phyloP scores from a whole-genome alignment of 2,888 invertebrate genomes.

The Lampropteryx suffumata region DNA sequence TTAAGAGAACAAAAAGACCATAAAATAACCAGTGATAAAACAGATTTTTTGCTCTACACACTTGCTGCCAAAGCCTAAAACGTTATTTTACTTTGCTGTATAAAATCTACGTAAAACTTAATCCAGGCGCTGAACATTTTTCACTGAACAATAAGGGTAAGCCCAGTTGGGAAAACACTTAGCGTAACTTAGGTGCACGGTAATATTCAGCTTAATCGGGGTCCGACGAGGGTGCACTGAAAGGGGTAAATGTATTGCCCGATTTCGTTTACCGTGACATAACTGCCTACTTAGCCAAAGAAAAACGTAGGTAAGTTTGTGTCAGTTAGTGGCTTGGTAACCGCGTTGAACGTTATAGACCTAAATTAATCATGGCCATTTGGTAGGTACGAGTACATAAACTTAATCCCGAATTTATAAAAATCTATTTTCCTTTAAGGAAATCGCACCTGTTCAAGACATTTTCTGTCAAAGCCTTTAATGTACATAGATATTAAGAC shows the following conservation, averaged over 20 bases:
- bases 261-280: constrained; percentile 16
- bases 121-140: constrained; percentile 23
- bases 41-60: background rate
- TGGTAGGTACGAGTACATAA: no score
- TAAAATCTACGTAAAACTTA: constrained; percentile 10
- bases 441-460: background rate
- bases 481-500: constrained; percentile 9
- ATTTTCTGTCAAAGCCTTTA: constrained; percentile 1
- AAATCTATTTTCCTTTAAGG: no score
- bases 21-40: background rate
- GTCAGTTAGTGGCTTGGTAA: no score
- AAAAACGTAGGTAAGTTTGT: background rate
- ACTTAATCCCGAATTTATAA: no score
- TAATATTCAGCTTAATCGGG: constrained; percentile 24
- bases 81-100: constrained; percentile 11
- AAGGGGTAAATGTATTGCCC: constrained; percentile 29
- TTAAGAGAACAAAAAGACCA: no score
- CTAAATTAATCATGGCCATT: no score
- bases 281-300: background rate
- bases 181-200: constrained; percentile 30
- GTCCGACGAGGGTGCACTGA: constrained; percentile 29
- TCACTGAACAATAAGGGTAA: constrained; percentile 27
- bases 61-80: constrained; percentile 10
- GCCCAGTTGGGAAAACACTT: constrained; percentile 26
- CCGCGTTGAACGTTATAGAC: no score